Evolutionary conservation across 1,140 invertebrate species (phyloP), one percentile per base, ranked within the genome.

Genomic region (Trichonephila clavata): DNA sequence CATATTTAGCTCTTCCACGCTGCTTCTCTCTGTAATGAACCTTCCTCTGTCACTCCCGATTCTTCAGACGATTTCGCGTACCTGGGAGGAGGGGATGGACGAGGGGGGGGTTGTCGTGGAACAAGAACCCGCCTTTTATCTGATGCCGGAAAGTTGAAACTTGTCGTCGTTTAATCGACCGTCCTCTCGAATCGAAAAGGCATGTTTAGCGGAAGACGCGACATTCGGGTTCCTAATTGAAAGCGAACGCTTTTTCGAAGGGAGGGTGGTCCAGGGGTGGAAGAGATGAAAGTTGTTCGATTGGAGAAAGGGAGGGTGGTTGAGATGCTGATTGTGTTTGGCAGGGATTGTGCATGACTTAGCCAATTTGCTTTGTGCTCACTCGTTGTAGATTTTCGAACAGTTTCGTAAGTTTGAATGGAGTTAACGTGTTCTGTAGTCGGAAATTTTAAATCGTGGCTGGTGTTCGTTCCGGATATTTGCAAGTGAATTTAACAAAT

Each of bases 91-190:
- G 24, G 10, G 32, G 65, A 8, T 68, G 2, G 65, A 24, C n/a
- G 65, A 24, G 21, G 10, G 50, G 10, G 50, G 50, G 32, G 50
- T 50, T 50, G 50, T 13, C 50, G 50, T 50, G 50, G 50, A 50
- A 50, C 50, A 50, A 50, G 50, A 50, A 50, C 50, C 65, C 65
- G 65, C n/a, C 65, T 68, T 39, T 77, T 77, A 77, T 77, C 71
- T 77, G 32, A 77, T 39, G 71, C 16, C 2, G 71, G 71, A 77
- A 77, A 77, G 71, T 32, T 20, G 71, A 77, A 16, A 18, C 71
- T 39, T 77, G 71, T 77, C 71, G 71, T 77, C 71, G 71, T 13
- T 77, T 39, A 77, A 77, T 77, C 27, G 71, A 39, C 24, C 71
- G 14, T 77, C 27, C 71, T 7, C 27, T 77, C 14, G 16, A 68